A percentile compares a stretch with the other conserved stretches of the same genome.
Evolutionary conservation across 2,797 vertebrate genomes (phyloP).

Genomic region (Silurus aristotelis): DNA sequence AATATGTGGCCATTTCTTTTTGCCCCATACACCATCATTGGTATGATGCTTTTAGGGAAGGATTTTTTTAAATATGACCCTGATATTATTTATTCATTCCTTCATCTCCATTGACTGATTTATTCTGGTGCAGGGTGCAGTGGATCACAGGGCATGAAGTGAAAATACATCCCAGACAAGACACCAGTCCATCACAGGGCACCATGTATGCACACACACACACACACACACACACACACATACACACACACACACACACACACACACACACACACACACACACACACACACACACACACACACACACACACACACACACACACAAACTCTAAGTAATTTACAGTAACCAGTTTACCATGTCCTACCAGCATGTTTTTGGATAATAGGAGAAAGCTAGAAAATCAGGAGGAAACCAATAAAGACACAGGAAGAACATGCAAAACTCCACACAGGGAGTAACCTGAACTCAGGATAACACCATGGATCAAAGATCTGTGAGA

Average conservation of each 20-base stretch:
- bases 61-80: background rate
- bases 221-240: background rate
- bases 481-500: background rate
- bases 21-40: background rate
- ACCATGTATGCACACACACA: too few relatives aligned
- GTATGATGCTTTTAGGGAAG: background rate
- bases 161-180: background rate
- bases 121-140: background rate
- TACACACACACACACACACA: background rate
- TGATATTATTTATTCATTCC: background rate
- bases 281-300: background rate
- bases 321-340: background rate
- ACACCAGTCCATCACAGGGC: background rate
- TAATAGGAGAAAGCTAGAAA: too few relatives aligned
- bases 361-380: too few relatives aligned
- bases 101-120: background rate
- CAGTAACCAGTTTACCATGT: background rate
- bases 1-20: background rate
- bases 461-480: background rate
- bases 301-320: background rate
- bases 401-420: background rate
- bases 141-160: background rate
- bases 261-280: too few relatives aligned
- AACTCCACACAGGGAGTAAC: background rate
- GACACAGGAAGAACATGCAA: background rate